A percentile compares a stretch with the other conserved stretches of the same genome.
Evolutionary conservation across 2,797 vertebrate species (phyloP).

Genomic region (Fundulus diaphanus): DNA sequence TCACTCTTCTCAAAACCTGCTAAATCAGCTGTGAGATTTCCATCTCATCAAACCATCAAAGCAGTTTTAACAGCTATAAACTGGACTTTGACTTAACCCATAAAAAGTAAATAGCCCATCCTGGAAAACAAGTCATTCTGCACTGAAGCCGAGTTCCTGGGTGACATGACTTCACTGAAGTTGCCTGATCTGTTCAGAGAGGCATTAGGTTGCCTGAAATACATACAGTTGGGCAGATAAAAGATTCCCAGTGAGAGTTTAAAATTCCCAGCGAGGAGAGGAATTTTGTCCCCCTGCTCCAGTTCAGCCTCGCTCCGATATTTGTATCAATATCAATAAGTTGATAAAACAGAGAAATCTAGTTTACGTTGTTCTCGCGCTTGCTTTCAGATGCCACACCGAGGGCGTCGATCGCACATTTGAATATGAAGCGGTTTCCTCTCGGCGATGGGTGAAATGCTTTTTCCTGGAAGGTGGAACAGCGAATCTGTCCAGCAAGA

Average conservation of each 20-base stretch:
- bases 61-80: not conserved
- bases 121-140: not conserved
- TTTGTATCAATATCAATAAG: conserved; percentile 51
- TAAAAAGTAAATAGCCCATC: not conserved
- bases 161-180: conserved; percentile 14
- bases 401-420: conserved; percentile 39
- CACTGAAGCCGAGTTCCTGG: conserved; percentile 12
- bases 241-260: conserved; percentile 60
- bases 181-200: conserved; percentile 41
- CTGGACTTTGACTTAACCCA: not conserved
- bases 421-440: conserved; percentile 68
- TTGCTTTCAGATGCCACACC: conserved; percentile 50
- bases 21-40: conserved; percentile 2
- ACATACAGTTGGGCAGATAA: conserved; percentile 66
- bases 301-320: conserved; percentile 52
- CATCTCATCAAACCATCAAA: not conserved
- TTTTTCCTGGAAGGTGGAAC: conserved; percentile 60
- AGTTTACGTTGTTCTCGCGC: not conserved
- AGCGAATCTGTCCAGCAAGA: conserved; percentile 15
- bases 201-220: conserved; percentile 57
- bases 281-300: conserved; percentile 57
- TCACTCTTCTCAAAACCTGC: not conserved
- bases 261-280: conserved; percentile 58
- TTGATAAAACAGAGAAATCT: conserved; percentile 39
- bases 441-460: conserved; percentile 23